These are phyloP conservation scores for Aramus guarauna DNA, from an alignment of 2,113 vertebrate species.

Conservation along the genomic window DNA sequence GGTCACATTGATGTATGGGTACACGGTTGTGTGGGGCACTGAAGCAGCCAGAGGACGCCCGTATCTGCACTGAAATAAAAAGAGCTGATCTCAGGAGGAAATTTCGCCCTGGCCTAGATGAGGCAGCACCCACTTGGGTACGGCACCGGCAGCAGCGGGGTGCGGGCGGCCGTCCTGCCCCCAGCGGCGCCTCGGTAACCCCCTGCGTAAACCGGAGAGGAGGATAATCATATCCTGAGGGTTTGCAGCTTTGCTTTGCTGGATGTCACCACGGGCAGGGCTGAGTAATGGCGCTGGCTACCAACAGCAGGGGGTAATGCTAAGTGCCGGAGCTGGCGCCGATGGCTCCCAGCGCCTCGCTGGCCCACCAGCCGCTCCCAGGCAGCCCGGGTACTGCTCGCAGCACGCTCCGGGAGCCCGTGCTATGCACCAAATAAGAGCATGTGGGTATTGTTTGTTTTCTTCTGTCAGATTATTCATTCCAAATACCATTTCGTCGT, in stretches of 20 bases:
- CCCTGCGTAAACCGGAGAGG: background rate
- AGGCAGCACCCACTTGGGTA: background rate
- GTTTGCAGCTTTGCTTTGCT: background rate
- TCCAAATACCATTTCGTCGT: background rate
- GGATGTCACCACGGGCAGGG: background rate
- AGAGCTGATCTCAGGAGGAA: background rate
- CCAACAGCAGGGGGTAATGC: background rate
- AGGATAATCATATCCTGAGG: background rate
- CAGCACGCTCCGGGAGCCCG: background rate
- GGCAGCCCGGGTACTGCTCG: background rate
- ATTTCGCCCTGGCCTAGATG: background rate
- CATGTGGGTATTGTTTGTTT: slow-evolving; percentile 11
- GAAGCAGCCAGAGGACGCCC: background rate
- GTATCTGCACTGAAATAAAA: background rate
- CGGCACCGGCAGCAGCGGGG: background rate
- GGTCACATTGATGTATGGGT: background rate
- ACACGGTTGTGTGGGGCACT: rapidly evolving
- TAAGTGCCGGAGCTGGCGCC: background rate
- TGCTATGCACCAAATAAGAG: slow-evolving; percentile 11
- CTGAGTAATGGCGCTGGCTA: slow-evolving; percentile 1
- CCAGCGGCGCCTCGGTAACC: rapidly evolving
- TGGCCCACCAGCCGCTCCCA: background rate
- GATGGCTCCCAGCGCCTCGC: background rate
- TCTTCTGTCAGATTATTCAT: background rate
- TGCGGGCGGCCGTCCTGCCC: rapidly evolving